phyloP scores from a whole-genome alignment of 2,113 vertebrate species.

The Oryzias javanicus region DNA sequence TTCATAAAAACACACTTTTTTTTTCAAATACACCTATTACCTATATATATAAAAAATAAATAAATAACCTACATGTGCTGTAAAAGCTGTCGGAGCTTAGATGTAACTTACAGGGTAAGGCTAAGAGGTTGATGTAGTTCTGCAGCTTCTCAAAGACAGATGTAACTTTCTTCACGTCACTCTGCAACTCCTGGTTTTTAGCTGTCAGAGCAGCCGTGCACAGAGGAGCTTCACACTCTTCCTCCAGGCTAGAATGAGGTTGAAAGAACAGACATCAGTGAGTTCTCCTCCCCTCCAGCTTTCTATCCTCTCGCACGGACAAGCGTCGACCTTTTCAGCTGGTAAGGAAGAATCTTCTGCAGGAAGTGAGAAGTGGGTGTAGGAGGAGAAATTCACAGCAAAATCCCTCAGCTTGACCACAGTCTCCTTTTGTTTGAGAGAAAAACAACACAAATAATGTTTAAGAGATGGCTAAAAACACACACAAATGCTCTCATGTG shows the following conservation, averaged over 20 bases:
- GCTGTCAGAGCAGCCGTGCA: slow-evolving; percentile 84
- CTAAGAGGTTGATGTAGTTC: slow-evolving; percentile 85
- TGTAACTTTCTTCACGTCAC: slow-evolving; percentile 86
- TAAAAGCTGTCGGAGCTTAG: background rate
- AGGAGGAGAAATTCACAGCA: slow-evolving; percentile 87
- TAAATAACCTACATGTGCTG: background rate
- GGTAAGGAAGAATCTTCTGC: slow-evolving; percentile 97
- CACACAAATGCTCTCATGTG: background rate
- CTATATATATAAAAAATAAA: background rate
- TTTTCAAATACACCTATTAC: background rate
- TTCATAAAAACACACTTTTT: background rate
- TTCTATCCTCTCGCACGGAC: slow-evolving; percentile 6
- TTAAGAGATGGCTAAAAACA: background rate
- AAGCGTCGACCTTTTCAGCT: slow-evolving; percentile 89
- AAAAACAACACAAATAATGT: slow-evolving; percentile 19
- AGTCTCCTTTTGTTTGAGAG: slow-evolving; percentile 85
- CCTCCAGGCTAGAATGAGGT: slow-evolving; percentile 83
- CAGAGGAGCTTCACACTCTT: slow-evolving; percentile 90
- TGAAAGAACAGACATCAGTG: slow-evolving; percentile 24
- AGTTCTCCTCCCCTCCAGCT: slow-evolving; percentile 8
- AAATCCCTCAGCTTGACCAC: slow-evolving; percentile 89
- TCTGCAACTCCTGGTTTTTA: slow-evolving; percentile 88
- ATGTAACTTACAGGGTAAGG: slow-evolving; percentile 87
- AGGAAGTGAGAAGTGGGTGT: slow-evolving; percentile 88
- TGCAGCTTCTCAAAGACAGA: slow-evolving; percentile 90